Evolutionary conservation across 64 coral and sea anemone genomes (phyloP).

Genomic region (Stichodactyla mertensii): DNA sequence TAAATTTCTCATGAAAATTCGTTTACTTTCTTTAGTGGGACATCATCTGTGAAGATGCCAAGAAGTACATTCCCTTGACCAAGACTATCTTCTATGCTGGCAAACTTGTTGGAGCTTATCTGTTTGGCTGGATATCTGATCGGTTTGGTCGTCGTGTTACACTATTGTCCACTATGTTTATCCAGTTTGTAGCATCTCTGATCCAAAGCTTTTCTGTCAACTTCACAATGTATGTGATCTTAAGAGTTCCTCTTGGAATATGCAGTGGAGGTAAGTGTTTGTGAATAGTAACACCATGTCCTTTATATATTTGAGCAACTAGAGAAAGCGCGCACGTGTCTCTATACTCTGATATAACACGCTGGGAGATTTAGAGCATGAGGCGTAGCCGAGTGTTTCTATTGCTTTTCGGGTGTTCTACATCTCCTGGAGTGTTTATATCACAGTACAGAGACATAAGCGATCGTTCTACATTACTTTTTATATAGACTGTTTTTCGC

Average conservation of each 20-base stretch:
- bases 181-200: constrained; percentile 79
- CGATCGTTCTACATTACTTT: no score
- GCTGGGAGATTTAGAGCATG: no score
- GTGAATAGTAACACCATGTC: neutral
- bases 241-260: constrained; percentile 69
- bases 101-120: constrained; percentile 87
- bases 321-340: no score
- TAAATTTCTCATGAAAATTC: neutral
- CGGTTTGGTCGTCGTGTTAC: constrained; percentile 76
- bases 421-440: no score
- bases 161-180: constrained; percentile 64
- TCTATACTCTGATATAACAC: no score
- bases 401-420: no score
- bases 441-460: no score
- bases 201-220: constrained; percentile 65
- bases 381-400: no score
- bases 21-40: constrained; percentile 57
- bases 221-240: constrained; percentile 64
- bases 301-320: no score
- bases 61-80: constrained; percentile 78
- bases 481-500: no score
- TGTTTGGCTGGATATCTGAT: constrained; percentile 96
- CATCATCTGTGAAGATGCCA: constrained; percentile 78
- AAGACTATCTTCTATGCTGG: constrained; percentile 98
- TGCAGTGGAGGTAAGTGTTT: constrained; percentile 64